phyloP scores from a whole-genome alignment of 2,888 invertebrate genomes.

The Tribolium freemani region DNA sequence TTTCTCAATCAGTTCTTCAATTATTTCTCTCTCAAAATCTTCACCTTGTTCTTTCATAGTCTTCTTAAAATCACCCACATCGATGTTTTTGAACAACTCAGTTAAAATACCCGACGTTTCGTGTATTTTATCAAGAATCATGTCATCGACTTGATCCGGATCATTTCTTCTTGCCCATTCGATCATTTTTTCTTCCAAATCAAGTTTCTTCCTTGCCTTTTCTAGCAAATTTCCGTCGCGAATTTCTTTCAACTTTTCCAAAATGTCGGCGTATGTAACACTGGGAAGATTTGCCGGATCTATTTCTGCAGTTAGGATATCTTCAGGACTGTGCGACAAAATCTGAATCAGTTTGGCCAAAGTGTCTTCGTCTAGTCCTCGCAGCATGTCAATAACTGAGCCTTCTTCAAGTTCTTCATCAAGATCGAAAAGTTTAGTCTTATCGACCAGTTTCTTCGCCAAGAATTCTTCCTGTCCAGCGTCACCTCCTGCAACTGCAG shows the following conservation, averaged over 20 bases:
- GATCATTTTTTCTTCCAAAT: slow-evolving; percentile 55
- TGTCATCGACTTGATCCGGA: slow-evolving; percentile 55
- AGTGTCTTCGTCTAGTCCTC: slow-evolving; percentile 44
- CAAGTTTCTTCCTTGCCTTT: background rate
- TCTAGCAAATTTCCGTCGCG: slow-evolving; percentile 36
- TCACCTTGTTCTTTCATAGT: background rate
- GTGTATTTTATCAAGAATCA: slow-evolving; percentile 56
- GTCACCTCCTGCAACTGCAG: slow-evolving; percentile 9
- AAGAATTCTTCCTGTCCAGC: slow-evolving; percentile 11
- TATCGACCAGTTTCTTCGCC: slow-evolving; percentile 26
- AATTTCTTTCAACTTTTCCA: slow-evolving; percentile 52
- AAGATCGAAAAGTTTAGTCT: slow-evolving; percentile 11
- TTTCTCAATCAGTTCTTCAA: background rate
- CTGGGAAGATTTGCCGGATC: slow-evolving; percentile 50
- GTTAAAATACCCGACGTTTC: slow-evolving; percentile 54
- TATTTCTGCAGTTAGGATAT: slow-evolving; percentile 49
- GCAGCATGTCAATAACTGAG: slow-evolving; percentile 16
- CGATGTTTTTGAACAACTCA: slow-evolving; percentile 46
- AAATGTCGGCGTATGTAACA: slow-evolving; percentile 53
- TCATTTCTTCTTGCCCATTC: slow-evolving; percentile 58
- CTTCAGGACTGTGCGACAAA: slow-evolving; percentile 52
- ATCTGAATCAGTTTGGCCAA: slow-evolving; percentile 55
- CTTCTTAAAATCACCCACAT: background rate
- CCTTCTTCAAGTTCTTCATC: slow-evolving; percentile 29
- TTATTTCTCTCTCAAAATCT: background rate